Evolutionary conservation across 37 sponge, comb jelly and placozoan genomes (phyloP), one percentile per base, ranked within the genome.

Genomic region (Crambe crambe): DNA sequence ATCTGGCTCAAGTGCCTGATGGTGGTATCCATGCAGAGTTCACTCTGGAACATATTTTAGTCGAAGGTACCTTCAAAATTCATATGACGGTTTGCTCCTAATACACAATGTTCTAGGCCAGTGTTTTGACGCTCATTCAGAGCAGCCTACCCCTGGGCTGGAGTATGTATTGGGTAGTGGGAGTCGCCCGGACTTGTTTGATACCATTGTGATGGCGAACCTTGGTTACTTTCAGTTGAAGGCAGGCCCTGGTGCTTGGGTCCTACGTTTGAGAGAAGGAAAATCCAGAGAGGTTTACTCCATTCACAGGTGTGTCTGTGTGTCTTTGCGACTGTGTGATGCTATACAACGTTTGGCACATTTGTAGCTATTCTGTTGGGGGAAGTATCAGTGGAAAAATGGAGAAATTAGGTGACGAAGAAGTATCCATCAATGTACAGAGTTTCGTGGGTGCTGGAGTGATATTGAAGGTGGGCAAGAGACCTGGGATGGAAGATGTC

Each of bases 191-290:
- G 81, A 89, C 18, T 32, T 65, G 1, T 88, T 85, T 83, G 98
- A 97, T 74, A 97, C 95, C 43, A 86, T 97, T 37, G 98, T 97
- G 40, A 97, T 97, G 98, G 98, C 95, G 0, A 97, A 97, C 72
- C 80, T 97, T 62, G 98, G 98, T 9, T 97, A 97, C 84, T 97
- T 91, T 80, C 98, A 97, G 73, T 75, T 97, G 63, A 97, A 97
- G 72, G 93, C 93, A 0, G 78, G 68, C 0, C 95, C 98, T 30
- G 98, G 98, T 0, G 82, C 84, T 42, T 97, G 98, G 98, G 29
- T 42, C 56, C 69, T 97, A 54, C 87, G 68, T 25, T 72, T 97
- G 40, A 87, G 97, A 57, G 84, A 86, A 6, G 98, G 95, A 9
- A 74, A 88, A 5, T 95, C 95, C 2, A 78, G 57, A 29, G 86